Base-by-base conservation (phyloP, 2,797 vertebrate genomes). In the Sebastes hopkinsi region DNA sequence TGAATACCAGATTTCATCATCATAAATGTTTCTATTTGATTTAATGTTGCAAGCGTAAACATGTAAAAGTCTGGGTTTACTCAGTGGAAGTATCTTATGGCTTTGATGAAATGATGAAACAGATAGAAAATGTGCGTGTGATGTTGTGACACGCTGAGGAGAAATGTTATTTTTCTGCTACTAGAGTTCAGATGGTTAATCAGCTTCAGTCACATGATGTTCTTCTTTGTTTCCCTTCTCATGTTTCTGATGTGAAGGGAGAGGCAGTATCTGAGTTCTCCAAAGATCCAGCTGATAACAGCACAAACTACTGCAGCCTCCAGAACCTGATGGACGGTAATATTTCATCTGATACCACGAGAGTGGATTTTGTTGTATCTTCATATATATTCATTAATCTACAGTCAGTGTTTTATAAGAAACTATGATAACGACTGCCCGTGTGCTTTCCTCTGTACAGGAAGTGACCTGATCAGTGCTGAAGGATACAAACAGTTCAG, bases 401-500 rank as follows among this genome's bases (percentile, higher is more conserved):
- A 50, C 8, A 9, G 18, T 42, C 25, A 14, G 22, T 56, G 30
- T 58, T 73, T 54, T 16, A 20, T 16, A 12, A 23, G 11, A 12
- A 38, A 14, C 12, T 13, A 4, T 10, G 2, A 46, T 67, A 20
- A 34, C 64, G 3, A 29, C 16, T n/a, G 5, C 10, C 18, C 2
- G 8, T 60, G 38, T 75, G 30, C 5, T 59, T 56, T 5, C 38
- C 30, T 61, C n/a, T 30, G 36, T 55, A 3, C 59, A 93, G 92
- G 92, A 56, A 92, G 91, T 23, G 67, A 81, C 9, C 87, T 90
- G 77, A 61, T 65, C 23, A 67, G 58, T 0, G 88, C 87, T 1
- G 90, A 86, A 36, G 92, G 92, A 59, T 93, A 94, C 90, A 92
- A 78, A 42, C 77, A 91, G 80, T 93, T 91, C 87, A 93, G 85